Evolutionary conservation across 2,797 vertebrate genomes (phyloP), one percentile per base, ranked within the genome.

Genomic region (Bovichtus diacanthus): DNA sequence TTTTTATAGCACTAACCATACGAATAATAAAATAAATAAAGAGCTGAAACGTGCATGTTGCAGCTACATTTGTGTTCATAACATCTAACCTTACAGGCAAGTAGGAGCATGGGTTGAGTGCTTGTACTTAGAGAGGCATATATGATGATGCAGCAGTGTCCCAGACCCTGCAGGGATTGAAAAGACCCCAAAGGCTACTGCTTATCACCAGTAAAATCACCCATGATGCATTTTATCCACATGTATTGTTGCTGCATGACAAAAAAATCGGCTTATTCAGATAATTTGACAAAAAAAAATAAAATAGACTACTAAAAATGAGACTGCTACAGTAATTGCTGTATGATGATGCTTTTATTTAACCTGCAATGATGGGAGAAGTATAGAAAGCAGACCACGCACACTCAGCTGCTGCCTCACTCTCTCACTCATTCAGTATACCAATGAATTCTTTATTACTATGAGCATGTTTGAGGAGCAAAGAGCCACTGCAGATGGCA

Each of bases 371-470:
- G 31, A 79, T 6, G 53, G 27, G 6, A 49, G 13, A 31, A 44
- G 43, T 13, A 38, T 1, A 36, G n/a, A 36, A 16, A 74, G 38
- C 34, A 47, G 16, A 54, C 25, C 38, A 66, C 31, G 25, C 51
- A 38, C 21, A 38, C 21, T 68, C 31, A 38, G 43, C 63, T 59
- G 53, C 65, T 49, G 29, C 39, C 19, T 71, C 49, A 10, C 31
- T 56, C 29, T 29, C 27, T 54, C 47, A 31, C 44, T 63, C 70
- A 68, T 13, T 31, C 39, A 62, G 49, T 5, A 44, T 1, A 59
- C 51, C 9, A 27, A 82, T 87, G 18, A 88, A 85, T 83, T 75
- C 65, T 87, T 88, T 56, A 88, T 83, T 16, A 61, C 62, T 44
- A 9, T n/a, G 49, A 69, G 78, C 25, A 50, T 55, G 70, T 58